These are phyloP conservation scores for Lepidostoma basale DNA, from an alignment of 1,140 invertebrate genomes.

Conservation along the genomic window DNA sequence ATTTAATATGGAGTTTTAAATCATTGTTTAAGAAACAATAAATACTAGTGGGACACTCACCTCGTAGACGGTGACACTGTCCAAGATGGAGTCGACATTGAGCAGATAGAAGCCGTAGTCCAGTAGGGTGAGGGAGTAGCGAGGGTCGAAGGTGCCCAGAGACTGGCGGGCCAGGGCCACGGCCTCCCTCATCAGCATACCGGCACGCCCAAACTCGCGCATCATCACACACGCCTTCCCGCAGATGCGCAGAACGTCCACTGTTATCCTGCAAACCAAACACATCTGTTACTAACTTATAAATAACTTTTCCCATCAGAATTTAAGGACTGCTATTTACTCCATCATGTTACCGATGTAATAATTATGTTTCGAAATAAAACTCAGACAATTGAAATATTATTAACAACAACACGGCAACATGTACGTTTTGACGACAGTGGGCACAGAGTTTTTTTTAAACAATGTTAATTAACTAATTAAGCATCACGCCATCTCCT, in stretches of 20 bases:
- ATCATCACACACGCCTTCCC: constrained; percentile 88
- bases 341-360: too few species aligned
- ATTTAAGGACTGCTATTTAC: too few species aligned
- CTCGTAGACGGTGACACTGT: constrained; percentile 84
- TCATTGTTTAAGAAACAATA: too few species aligned
- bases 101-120: constrained; percentile 91
- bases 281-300: constrained; percentile 51
- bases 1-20: too few species aligned
- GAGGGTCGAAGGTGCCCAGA: constrained; percentile 75
- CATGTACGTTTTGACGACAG: too few species aligned
- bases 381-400: too few species aligned
- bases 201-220: constrained; percentile 79
- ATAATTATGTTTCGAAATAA: too few species aligned
- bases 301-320: too few species aligned
- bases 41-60: constrained; percentile 51
- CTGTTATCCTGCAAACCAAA: constrained; percentile 61
- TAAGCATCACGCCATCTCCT: too few species aligned
- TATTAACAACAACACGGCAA: too few species aligned
- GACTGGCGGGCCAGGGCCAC: constrained; percentile 71
- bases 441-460: too few species aligned
- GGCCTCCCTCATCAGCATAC: constrained; percentile 80
- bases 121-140: constrained; percentile 80
- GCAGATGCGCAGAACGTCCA: constrained; percentile 82
- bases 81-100: constrained; percentile 83
- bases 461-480: too few species aligned